These are phyloP conservation scores for Climacteris rufus DNA, from an alignment of 2,113 vertebrate species.

Conservation along the genomic window DNA sequence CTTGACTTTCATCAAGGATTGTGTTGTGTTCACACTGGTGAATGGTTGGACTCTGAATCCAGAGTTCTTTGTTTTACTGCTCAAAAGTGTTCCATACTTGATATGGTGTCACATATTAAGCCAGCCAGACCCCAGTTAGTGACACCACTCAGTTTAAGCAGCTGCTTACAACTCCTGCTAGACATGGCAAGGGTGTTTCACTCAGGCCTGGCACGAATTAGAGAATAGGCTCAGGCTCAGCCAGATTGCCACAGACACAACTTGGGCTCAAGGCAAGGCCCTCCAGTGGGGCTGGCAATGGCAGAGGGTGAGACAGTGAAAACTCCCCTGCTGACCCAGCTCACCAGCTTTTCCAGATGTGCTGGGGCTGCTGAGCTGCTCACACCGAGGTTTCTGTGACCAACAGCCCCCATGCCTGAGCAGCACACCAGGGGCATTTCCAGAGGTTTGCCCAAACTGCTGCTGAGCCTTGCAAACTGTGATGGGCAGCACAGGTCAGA, in stretches of 20 bases:
- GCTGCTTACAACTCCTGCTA: not conserved
- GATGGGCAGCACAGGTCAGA: not conserved
- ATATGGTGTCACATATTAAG: fast-evolving
- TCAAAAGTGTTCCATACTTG: not conserved
- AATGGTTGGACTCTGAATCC: not conserved
- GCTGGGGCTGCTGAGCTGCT: not conserved
- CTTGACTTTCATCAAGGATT: not conserved
- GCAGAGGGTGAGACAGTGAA: too few species aligned
- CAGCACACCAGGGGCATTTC: not conserved
- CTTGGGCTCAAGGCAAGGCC: not conserved
- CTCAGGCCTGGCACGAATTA: not conserved
- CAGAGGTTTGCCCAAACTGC: not conserved
- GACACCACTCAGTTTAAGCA: not conserved
- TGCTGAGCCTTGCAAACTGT: not conserved
- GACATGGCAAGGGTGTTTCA: not conserved
- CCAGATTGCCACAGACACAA: not conserved
- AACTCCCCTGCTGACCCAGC: not conserved
- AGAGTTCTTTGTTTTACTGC: not conserved
- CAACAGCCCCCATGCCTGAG: not conserved
- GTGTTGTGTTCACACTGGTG: not conserved
- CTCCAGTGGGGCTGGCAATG: fast-evolving
- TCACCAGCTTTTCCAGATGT: not conserved
- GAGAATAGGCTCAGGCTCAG: not conserved
- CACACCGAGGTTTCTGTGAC: not conserved
- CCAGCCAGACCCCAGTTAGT: fast-evolving